Base-by-base conservation (phyloP, 2,113 vertebrate genomes). In the Mustela nigripes region DNA sequence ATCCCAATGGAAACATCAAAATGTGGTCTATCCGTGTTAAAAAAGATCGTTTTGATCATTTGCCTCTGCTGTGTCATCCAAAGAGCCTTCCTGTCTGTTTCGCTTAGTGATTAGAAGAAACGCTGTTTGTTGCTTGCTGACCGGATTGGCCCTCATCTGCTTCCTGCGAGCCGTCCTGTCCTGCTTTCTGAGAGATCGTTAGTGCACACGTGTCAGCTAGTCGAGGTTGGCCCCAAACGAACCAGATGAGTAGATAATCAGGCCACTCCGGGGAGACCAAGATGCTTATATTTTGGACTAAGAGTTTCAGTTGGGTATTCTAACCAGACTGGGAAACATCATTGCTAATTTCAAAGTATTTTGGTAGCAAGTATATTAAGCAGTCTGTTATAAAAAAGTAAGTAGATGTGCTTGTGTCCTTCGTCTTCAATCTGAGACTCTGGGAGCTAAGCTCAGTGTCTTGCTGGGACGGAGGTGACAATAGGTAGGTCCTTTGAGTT, bases 31-130 rank as follows among this genome's bases (percentile, higher is more conserved):
- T 45, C 11, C n/a, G 2, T 24, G 36, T 26, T 94, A 84, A 93
- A 78, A 92, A 92, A 89, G 80, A 91, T 94, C 2, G 3, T 87
- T 94, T 82, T 92, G 79, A 89, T 95, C 22, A 76, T 90, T 91
- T 94, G 3, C 33, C 80, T 60, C 45, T 80, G 50, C 33, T 88
- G 50, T 45, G 81, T n/a, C 50, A 2, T 79, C 19, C 56, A 71
- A 53, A 81, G 63, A 24, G 28, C 58, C 58, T 83, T 58, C 26
- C 50, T 56, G 33, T 89, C 71, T 92, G 74, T 76, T 65, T 96
- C 31, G 24, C 60, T 82, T 76, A 50, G 69, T 3, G 12, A 19
- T 53, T 39, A 76, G 71, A 92, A 28, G 85, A 82, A 36, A 63
- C 22, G 19, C 22, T 33, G 15, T 42, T 33, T 18, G 2, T 50